Evolutionary conservation across 2,888 invertebrate genomes (phyloP), one percentile per base, ranked within the genome.

Genomic region (Polietes domitor): DNA sequence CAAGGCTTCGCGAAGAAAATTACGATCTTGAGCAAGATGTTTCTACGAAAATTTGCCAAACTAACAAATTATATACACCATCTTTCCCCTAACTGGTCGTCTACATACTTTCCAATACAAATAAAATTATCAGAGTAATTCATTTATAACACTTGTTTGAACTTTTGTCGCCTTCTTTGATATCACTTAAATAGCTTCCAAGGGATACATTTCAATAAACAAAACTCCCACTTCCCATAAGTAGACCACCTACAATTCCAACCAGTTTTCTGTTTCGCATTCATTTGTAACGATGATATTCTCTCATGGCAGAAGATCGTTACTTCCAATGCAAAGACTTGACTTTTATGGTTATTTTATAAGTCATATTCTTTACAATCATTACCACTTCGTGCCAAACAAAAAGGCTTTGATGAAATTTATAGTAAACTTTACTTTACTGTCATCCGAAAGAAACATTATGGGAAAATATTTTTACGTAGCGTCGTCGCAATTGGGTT

Each of bases 301-400:
- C 41, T 41, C 37, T 68, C 41, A 41, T 41, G 68, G 68, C 17
- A 68, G 68, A 68, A n/a, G 17, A 21, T 41, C 21, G 24, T 68
- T 43, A 37, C 15, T 43, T 37, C 10, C 68, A 68, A 19, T 68
- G 41, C 43, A 41, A 21, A 68, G 68, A 15, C 24, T 43, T 68
- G 68, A 68, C 43, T 68, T 68, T 68, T 68, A 43, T 68, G 41
- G 68, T 68, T 68, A 68, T 68, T 68, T 68, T 68, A 68, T 68
- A 68, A 68, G 68, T 68, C 68, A 68, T 68, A 68, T 68, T 68
- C 68, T 68, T 68, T 68, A 68, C 68, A 68, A 68, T 68, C 68
- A 68, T 68, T 68, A 68, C 68, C 68, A 68, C 68, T 68, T 68
- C 68, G 68, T 68, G 68, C 68, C 68, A 21, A 68, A 68, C 68